These are phyloP conservation scores for Auanema sp. DNA, from an alignment of 2,888 invertebrate species.

Conservation along the genomic window DNA sequence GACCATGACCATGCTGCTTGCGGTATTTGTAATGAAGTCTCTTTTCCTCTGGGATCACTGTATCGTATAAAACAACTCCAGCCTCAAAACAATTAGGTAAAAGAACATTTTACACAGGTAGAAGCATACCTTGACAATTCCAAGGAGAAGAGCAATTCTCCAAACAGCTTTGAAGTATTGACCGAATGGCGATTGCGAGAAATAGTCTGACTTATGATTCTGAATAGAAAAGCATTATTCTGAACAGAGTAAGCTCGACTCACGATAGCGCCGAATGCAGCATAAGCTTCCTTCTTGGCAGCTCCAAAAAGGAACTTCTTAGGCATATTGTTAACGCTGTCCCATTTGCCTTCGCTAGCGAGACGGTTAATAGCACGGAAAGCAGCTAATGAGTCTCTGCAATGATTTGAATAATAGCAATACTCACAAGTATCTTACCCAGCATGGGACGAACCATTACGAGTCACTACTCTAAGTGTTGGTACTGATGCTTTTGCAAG, in stretches of 20 bases:
- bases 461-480: too few relatives aligned
- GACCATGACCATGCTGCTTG: conserved; percentile 40
- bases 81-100: conserved; percentile 15
- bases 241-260: conserved; percentile 2
- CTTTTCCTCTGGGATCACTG: conserved; percentile 50
- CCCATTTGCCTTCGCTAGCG: conserved; percentile 57
- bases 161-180: conserved; percentile 41
- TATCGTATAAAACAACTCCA: conserved; percentile 46
- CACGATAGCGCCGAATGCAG: conserved; percentile 38
- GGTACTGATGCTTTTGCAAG: too few relatives aligned
- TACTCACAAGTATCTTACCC: too few relatives aligned
- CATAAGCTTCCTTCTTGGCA: conserved; percentile 43
- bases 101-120: not conserved
- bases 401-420: too few relatives aligned
- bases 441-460: too few relatives aligned
- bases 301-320: conserved; percentile 44
- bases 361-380: conserved; percentile 55
- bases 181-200: conserved; percentile 42
- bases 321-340: conserved; percentile 53
- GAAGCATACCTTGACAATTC: conserved; percentile 27
- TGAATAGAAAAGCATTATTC: conserved; percentile 8
- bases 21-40: conserved; percentile 54
- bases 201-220: conserved; percentile 39
- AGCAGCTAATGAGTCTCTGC: conserved; percentile 13
- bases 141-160: conserved; percentile 36